phyloP scores from a whole-genome alignment of 2,113 vertebrate species.

The Lampris megalopsis region DNA sequence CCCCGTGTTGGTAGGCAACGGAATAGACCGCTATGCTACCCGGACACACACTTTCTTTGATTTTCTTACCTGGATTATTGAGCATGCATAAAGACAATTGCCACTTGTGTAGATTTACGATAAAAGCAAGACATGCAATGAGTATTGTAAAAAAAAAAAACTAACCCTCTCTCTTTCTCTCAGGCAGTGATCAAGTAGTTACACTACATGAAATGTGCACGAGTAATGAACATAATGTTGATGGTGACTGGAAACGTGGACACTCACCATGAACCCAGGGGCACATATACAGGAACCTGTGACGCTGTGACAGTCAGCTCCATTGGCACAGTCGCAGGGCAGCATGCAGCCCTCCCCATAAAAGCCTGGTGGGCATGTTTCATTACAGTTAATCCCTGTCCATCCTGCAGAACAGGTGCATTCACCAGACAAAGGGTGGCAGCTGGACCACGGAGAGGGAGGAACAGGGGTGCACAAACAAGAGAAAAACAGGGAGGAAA shows the following conservation, averaged over 20 bases:
- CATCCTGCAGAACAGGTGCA: slow-evolving; percentile 94
- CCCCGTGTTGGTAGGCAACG: too few species aligned
- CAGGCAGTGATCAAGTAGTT: too few species aligned
- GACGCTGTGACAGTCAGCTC: slow-evolving; percentile 92
- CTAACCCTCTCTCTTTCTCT: too few species aligned
- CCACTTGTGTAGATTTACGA: too few species aligned
- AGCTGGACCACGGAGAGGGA: slow-evolving; percentile 81
- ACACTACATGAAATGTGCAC: too few species aligned
- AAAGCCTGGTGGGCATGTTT: slow-evolving; percentile 90
- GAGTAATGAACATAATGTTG: too few species aligned
- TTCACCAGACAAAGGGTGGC: slow-evolving; percentile 95
- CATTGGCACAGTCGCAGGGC: slow-evolving; percentile 90
- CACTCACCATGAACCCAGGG: slow-evolving; percentile 91
- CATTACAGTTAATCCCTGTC: slow-evolving; percentile 95
- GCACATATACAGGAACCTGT: slow-evolving; percentile 91
- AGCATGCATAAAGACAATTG: too few species aligned
- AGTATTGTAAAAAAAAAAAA: too few species aligned
- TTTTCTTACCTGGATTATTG: too few species aligned
- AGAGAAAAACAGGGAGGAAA: slow-evolving; percentile 27
- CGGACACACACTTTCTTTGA: too few species aligned
- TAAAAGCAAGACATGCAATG: too few species aligned
- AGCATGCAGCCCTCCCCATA: slow-evolving; percentile 89
- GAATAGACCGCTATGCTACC: too few species aligned
- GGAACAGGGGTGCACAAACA: slow-evolving; percentile 39
- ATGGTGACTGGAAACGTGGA: background rate